Evolutionary conservation across 2,888 invertebrate species (phyloP).

Genomic region (Toxonevra muliebris): DNA sequence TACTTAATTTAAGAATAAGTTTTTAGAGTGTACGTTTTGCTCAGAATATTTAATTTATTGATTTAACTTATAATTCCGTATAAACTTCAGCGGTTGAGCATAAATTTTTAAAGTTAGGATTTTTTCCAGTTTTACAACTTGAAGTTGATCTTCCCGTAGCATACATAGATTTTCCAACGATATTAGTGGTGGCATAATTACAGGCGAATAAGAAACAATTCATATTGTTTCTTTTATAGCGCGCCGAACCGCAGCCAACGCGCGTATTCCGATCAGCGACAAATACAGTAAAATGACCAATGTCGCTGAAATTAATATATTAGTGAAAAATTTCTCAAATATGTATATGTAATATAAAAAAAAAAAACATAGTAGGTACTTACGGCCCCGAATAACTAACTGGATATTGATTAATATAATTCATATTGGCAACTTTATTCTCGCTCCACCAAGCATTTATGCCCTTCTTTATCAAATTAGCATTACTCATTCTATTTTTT

Average conservation of each 20-base stretch:
- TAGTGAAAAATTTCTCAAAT: too few species aligned
- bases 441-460: conserved; percentile 54
- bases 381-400: conserved; percentile 26
- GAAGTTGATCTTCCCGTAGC: conserved; percentile 40
- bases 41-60: too few species aligned
- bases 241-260: conserved; percentile 56
- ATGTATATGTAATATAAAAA: too few species aligned
- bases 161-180: conserved; percentile 48
- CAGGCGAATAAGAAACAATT: conserved; percentile 50
- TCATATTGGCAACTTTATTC: conserved; percentile 22
- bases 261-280: conserved; percentile 55
- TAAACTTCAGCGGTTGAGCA: conserved; percentile 32
- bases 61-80: background rate
- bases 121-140: conserved; percentile 44
- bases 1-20: too few species aligned
- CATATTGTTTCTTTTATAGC: conserved; percentile 37
- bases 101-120: conserved; percentile 44
- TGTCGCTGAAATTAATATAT: background rate
- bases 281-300: conserved; percentile 55
- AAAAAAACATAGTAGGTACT: conserved; percentile 15
- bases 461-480: conserved; percentile 21
- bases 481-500: conserved; percentile 31
- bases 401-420: conserved; percentile 41
- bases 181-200: conserved; percentile 50
- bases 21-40: too few species aligned